Evolutionary conservation across 2,113 vertebrate genomes (phyloP).

Genomic region (Ginglymostoma cirratum): DNA sequence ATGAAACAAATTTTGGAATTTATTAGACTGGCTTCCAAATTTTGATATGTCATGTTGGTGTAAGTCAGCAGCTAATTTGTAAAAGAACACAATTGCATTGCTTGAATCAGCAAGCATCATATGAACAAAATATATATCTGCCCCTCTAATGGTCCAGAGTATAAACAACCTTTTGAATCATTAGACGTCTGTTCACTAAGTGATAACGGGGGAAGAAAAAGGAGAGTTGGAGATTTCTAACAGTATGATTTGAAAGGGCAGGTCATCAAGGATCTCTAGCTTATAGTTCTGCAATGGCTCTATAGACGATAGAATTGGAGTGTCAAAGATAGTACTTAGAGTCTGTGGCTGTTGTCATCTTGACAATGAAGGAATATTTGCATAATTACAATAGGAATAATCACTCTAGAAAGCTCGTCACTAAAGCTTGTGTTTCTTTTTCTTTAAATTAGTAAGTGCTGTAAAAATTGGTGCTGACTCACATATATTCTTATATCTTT

Average conservation of each 20-base stretch:
- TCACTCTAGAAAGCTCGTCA: background rate
- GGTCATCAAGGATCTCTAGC: background rate
- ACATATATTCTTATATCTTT: background rate
- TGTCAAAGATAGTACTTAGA: background rate
- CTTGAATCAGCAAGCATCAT: background rate
- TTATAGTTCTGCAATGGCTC: background rate
- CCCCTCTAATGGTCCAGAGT: background rate
- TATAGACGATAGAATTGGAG: background rate
- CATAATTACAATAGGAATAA: background rate
- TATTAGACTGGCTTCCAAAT: background rate
- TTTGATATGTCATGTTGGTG: background rate
- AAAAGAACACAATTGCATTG: background rate
- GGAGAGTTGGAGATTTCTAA: background rate
- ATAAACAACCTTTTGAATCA: slow-evolving; percentile 6
- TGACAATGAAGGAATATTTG: background rate
- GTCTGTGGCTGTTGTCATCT: background rate
- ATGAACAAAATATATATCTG: slow-evolving; percentile 3
- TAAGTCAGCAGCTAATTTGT: slow-evolving; percentile 2
- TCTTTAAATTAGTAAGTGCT: background rate
- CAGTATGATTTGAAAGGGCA: background rate
- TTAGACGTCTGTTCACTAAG: background rate
- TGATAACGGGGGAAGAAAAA: background rate
- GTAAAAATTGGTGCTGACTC: background rate
- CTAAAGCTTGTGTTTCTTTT: background rate
- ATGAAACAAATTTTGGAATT: background rate